Conservation (phyloP, 1,140 invertebrate genomes). For the Riptortus pedestris region DNA sequence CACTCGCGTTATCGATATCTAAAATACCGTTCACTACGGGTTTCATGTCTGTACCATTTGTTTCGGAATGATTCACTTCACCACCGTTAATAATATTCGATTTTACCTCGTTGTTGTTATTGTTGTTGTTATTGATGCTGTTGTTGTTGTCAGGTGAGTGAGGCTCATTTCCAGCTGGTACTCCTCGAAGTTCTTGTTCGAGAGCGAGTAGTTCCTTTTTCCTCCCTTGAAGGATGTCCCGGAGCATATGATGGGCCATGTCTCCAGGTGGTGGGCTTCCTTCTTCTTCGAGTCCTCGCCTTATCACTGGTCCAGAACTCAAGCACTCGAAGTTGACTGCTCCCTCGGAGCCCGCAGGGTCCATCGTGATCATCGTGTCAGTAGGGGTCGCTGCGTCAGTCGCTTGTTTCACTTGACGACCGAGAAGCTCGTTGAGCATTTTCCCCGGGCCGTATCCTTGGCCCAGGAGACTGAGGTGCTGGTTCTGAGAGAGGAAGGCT, state of each 20-base stretch:
- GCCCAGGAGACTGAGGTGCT: constrained; percentile 65
- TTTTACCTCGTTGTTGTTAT: constrained; percentile 41
- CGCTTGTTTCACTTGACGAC: constrained; percentile 60
- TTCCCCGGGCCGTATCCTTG: constrained; percentile 64
- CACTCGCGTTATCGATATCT: constrained; percentile 45
- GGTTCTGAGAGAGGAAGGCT: constrained; percentile 59
- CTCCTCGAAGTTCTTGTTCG: constrained; percentile 46
- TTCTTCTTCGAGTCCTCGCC: constrained; percentile 33
- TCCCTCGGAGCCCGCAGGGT: constrained; percentile 30
- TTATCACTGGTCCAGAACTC: constrained; percentile 31
- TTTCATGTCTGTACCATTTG: constrained; percentile 34
- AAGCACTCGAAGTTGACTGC: constrained; percentile 33
- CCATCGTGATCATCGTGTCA: constrained; percentile 43
- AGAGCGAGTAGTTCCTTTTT: constrained; percentile 63
- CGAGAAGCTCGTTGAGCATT: constrained; percentile 60
- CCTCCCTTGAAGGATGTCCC: constrained; percentile 68
- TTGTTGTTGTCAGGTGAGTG: constrained; percentile 43
- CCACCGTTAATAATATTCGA: constrained; percentile 28
- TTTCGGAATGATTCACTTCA: constrained; percentile 36
- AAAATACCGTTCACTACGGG: constrained; percentile 40
- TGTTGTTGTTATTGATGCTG: constrained; percentile 39
- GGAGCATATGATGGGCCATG: constrained; percentile 65
- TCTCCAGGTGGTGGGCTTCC: constrained; percentile 33
- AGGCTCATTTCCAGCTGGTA: constrained; percentile 34
- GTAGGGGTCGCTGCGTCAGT: constrained; percentile 48